phyloP scores from a whole-genome alignment of 2,797 vertebrate genomes.

The Lepilemur ruficaudatus region DNA sequence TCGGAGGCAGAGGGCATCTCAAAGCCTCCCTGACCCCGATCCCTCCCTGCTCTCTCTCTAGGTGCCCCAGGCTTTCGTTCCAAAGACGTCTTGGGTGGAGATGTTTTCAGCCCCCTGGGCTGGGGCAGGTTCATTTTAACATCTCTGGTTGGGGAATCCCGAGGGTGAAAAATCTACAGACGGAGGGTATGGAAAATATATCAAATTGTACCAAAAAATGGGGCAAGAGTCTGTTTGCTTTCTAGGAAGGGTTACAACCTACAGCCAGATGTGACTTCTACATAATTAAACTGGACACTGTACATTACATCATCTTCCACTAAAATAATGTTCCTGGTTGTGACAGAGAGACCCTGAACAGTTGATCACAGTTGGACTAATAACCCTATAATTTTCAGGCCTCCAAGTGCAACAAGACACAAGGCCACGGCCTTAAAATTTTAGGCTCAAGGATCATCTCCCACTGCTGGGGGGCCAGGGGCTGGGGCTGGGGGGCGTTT shows the following conservation, averaged over 20 bases:
- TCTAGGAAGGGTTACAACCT: slow-evolving; percentile 41
- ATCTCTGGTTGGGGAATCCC: slow-evolving; percentile 43
- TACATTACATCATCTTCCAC: slow-evolving; percentile 47
- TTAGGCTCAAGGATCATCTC: slow-evolving; percentile 77
- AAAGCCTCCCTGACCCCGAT: neutral
- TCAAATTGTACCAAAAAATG: slow-evolving; percentile 77
- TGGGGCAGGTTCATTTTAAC: slow-evolving; percentile 24
- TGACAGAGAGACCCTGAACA: slow-evolving; percentile 73
- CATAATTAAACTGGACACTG: slow-evolving; percentile 58
- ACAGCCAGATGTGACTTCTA: slow-evolving; percentile 67
- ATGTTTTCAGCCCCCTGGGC: neutral
- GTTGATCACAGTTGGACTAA: slow-evolving; percentile 62
- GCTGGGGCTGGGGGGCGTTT: slow-evolving; percentile 21
- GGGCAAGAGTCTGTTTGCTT: slow-evolving; percentile 51
- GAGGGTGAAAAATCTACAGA: slow-evolving; percentile 63
- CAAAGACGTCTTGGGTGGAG: neutral
- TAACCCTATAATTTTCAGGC: slow-evolving; percentile 83
- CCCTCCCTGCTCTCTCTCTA: neutral
- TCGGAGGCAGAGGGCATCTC: rapidly evolving
- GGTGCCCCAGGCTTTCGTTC: neutral
- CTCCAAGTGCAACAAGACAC: slow-evolving; percentile 65
- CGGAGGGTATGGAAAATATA: slow-evolving; percentile 74
- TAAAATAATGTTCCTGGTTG: slow-evolving; percentile 62
- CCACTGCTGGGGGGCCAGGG: slow-evolving; percentile 43
- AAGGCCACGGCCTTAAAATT: slow-evolving; percentile 80